Percentiles rank a stretch among this genome's conserved stretches.
phyloP scores from a whole-genome alignment of 2,888 invertebrate genomes.

The Drosophila flavopinicola region DNA sequence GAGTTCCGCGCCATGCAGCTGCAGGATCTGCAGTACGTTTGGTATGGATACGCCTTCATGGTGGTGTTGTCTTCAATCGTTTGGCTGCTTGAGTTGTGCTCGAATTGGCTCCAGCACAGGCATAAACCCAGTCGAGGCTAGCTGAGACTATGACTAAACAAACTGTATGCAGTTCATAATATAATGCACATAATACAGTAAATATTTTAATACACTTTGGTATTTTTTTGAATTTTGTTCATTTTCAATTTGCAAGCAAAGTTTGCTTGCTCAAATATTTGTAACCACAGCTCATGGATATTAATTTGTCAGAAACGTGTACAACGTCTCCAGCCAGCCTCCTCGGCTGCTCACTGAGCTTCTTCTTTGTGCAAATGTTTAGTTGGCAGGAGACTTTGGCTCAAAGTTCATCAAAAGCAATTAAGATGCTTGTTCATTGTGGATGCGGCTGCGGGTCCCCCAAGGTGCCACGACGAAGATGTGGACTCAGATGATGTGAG shows the following conservation, averaged over 20 bases:
- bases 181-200: no score
- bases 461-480: constrained; percentile 67
- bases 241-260: constrained; percentile 4
- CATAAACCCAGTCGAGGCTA: background rate
- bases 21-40: constrained; percentile 72
- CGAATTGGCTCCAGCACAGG: constrained; percentile 7
- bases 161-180: no score
- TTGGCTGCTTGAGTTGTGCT: constrained; percentile 54
- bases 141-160: background rate
- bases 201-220: no score
- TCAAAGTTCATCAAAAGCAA: constrained; percentile 83
- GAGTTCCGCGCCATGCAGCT: constrained; percentile 70
- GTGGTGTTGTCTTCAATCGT: constrained; percentile 40
- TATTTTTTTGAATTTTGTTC: constrained; percentile 1
- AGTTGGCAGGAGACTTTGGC: constrained; percentile 65
- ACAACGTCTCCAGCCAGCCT: constrained; percentile 9
- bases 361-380: constrained; percentile 52
- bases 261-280: constrained; percentile 4
- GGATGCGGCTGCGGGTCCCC: constrained; percentile 53
- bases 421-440: constrained; percentile 82
- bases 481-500: constrained; percentile 61
- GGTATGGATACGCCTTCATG: constrained; percentile 68
- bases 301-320: constrained; percentile 46
- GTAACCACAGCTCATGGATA: constrained; percentile 8
- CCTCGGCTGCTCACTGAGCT: constrained; percentile 1